These are phyloP conservation scores for Leptodactylus fuscus DNA, from an alignment of 2,113 vertebrate species.

Conservation along the genomic window DNA sequence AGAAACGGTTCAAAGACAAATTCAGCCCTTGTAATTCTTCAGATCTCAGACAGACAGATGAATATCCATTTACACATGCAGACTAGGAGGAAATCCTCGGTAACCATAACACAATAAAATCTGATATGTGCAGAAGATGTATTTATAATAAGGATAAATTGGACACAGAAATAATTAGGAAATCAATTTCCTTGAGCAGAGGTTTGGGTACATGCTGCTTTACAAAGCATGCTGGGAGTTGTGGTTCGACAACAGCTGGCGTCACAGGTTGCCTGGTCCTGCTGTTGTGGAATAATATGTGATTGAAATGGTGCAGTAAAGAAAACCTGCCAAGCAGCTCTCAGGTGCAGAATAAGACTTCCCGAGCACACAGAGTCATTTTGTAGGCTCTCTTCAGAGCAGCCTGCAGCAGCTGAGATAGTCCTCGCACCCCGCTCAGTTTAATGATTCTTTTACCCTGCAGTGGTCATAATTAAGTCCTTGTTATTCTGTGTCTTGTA, in stretches of 20 bases:
- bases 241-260: conserved; percentile 34
- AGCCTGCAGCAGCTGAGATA: conserved; percentile 44
- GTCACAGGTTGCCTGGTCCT: not conserved
- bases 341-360: conserved; percentile 51
- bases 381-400: conserved; percentile 22
- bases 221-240: conserved; percentile 24
- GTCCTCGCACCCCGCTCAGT: conserved; percentile 38
- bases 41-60: too few relatives aligned
- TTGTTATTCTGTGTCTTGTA: conserved; percentile 58
- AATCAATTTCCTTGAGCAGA: not conserved
- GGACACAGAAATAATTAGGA: not conserved
- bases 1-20: too few relatives aligned
- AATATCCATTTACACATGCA: too few relatives aligned
- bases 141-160: not conserved
- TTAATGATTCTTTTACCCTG: conserved; percentile 58
- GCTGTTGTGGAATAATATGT: conserved; percentile 23
- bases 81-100: too few relatives aligned
- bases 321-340: conserved; percentile 30
- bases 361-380: conserved; percentile 29
- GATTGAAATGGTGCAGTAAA: conserved; percentile 36
- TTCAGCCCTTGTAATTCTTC: too few relatives aligned
- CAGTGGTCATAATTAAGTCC: conserved; percentile 59
- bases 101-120: not conserved
- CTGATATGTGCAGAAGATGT: not conserved
- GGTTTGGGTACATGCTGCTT: not conserved